Conservation (phyloP, 1,140 invertebrate genomes). For the Philotrypesis tridentata region DNA sequence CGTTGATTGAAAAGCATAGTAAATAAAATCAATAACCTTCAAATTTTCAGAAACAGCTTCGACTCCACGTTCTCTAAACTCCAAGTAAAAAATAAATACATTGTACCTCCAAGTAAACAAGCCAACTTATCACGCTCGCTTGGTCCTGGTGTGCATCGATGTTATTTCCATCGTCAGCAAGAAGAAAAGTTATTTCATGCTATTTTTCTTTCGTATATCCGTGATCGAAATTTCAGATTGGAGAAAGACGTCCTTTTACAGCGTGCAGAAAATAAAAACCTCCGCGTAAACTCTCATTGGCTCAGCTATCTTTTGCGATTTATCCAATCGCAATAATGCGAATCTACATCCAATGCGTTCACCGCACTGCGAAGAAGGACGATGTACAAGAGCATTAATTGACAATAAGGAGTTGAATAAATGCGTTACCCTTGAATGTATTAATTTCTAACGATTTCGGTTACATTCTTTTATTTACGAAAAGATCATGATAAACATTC, state of each 20-base stretch:
- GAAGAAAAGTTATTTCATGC: slow-evolving; percentile 43
- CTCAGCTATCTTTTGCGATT: slow-evolving; percentile 26
- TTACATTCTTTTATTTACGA: too few relatives aligned
- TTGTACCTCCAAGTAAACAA: slow-evolving; percentile 9
- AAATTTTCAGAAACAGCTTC: too few relatives aligned
- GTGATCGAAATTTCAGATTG: slow-evolving; percentile 39
- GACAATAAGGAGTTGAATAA: too few relatives aligned
- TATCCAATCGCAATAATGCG: slow-evolving; percentile 39
- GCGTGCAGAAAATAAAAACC: slow-evolving; percentile 26
- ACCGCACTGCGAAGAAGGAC: neutral
- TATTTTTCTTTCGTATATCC: slow-evolving; percentile 32
- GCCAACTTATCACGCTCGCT: neutral
- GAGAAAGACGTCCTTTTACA: slow-evolving; percentile 25
- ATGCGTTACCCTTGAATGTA: too few relatives aligned
- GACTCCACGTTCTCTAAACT: too few relatives aligned
- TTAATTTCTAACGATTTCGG: too few relatives aligned
- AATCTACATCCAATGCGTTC: neutral
- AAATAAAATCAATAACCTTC: too few relatives aligned
- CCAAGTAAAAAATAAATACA: slow-evolving; percentile 8
- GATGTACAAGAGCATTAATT: neutral
- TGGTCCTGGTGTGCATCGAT: neutral
- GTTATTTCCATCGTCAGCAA: slow-evolving; percentile 6
- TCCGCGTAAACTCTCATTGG: slow-evolving; percentile 23
- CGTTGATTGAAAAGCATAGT: too few relatives aligned
- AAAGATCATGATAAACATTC: too few relatives aligned